These are phyloP conservation scores for Capitella teleta DNA, from an alignment of 1,140 invertebrate species.

Conservation along the genomic window DNA sequence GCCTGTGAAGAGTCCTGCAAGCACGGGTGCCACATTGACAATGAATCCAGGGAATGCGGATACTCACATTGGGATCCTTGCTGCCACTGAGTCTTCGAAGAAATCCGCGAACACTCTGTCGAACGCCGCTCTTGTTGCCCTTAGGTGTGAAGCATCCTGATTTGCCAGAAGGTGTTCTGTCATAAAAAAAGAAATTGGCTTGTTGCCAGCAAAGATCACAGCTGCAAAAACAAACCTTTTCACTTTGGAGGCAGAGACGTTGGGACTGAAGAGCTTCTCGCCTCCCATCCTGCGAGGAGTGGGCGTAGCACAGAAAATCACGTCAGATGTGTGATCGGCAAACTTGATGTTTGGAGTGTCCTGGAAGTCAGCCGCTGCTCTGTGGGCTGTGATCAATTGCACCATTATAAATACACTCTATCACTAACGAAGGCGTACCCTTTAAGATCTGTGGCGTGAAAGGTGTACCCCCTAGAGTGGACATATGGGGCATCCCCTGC, in stretches of 20 bases:
- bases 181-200: neutral
- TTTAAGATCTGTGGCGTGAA: constrained; percentile 21
- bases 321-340: neutral
- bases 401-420: no score
- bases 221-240: neutral
- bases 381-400: no score
- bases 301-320: neutral
- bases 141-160: constrained; percentile 13
- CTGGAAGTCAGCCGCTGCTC: neutral
- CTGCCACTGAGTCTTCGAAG: constrained; percentile 11
- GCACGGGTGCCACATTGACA: no score
- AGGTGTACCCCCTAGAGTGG: constrained; percentile 25
- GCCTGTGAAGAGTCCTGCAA: no score
- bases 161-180: constrained; percentile 4
- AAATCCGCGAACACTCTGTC: constrained; percentile 6
- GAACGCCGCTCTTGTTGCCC: constrained; percentile 5
- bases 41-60: no score
- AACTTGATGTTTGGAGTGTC: constrained; percentile 1
- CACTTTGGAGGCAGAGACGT: neutral
- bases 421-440: neutral
- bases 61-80: constrained; percentile 8
- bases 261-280: neutral
- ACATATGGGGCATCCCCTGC: constrained; percentile 25
- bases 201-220: neutral
- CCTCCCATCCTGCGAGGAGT: neutral